These are phyloP conservation scores for Acrobasis repandana DNA, from an alignment of 2,888 invertebrate genomes.

Conservation along the genomic window DNA sequence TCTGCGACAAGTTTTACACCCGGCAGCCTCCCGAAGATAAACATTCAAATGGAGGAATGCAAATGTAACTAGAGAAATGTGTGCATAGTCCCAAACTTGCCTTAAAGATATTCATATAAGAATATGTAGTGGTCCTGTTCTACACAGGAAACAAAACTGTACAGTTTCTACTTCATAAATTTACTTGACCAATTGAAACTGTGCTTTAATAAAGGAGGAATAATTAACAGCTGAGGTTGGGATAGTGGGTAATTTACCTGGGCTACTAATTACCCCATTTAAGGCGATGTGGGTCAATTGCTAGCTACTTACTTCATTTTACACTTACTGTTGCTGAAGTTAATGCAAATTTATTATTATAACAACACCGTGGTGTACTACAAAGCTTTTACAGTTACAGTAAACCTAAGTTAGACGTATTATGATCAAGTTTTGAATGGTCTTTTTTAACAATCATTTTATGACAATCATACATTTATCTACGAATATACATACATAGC, in stretches of 20 bases:
- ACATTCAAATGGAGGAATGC: no score
- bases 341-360: conserved; percentile 13
- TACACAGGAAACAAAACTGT: neutral
- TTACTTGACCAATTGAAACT: neutral
- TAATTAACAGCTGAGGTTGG: conserved; percentile 27
- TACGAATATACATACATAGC: no score
- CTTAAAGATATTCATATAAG: no score
- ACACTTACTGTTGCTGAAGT: conserved; percentile 25
- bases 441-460: neutral
- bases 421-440: neutral
- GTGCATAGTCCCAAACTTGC: no score
- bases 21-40: no score
- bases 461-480: no score
- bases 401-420: neutral
- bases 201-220: conserved; percentile 21
- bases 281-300: conserved; percentile 26
- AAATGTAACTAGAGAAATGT: no score
- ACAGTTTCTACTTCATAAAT: neutral
- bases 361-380: neutral
- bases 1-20: no score
- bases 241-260: conserved; percentile 28
- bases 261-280: conserved; percentile 28
- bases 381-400: neutral
- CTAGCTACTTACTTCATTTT: conserved; percentile 27
- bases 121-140: no score